Conservation (phyloP, 2,888 invertebrate genomes). For the Uropetala carovei region DNA sequence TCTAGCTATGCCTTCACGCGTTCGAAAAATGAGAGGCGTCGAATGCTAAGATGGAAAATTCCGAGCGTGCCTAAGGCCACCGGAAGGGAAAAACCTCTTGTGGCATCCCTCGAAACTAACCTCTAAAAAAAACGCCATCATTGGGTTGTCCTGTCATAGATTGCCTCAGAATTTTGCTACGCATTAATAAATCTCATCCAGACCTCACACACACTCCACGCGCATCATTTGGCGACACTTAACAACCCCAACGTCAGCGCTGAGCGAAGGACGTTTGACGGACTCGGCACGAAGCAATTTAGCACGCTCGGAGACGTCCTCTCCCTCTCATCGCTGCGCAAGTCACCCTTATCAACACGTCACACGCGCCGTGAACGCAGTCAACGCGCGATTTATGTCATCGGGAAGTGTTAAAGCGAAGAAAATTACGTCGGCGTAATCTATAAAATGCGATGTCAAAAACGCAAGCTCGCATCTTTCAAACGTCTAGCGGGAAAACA, state of each 20-base stretch:
- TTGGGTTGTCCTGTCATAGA: background rate
- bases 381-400: background rate
- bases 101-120: background rate
- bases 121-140: background rate
- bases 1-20: too few relatives aligned
- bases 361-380: conserved; percentile 14
- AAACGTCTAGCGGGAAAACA: background rate
- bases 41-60: background rate
- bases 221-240: background rate
- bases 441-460: background rate
- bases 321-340: background rate
- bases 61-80: background rate
- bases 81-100: background rate
- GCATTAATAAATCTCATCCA: background rate
- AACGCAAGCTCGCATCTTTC: background rate
- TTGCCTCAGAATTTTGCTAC: background rate
- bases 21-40: background rate
- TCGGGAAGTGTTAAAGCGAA: background rate
- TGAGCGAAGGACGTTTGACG: background rate
- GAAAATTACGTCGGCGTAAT: background rate
- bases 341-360: background rate
- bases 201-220: background rate
- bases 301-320: background rate
- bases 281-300: conserved; percentile 16
- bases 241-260: background rate